A percentile compares a stretch with the other conserved stretches of the same genome.
Evolutionary conservation across 2,888 invertebrate species (phyloP).

Genomic region (Leptura quadrifasciata): DNA sequence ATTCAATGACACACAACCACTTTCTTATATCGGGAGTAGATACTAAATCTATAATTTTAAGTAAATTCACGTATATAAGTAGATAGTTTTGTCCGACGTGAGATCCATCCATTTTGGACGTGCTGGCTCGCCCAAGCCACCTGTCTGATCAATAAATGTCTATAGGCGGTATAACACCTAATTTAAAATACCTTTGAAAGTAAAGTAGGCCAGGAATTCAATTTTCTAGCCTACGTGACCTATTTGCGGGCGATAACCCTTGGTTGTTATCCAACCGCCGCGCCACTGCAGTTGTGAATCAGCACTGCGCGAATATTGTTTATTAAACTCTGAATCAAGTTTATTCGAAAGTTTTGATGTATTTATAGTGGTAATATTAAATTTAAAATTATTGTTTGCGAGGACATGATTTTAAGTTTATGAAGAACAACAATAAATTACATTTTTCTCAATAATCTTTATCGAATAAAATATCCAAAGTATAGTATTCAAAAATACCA

Average conservation of each 20-base stretch:
- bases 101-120: neutral
- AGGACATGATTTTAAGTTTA: no score
- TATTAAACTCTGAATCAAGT: neutral
- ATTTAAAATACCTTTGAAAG: conserved; percentile 45
- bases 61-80: neutral
- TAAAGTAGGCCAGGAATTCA: conserved; percentile 44
- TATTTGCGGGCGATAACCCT: conserved; percentile 31
- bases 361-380: no score
- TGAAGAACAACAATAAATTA: no score
- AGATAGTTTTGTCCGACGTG: neutral
- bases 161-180: conserved; percentile 35
- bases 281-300: conserved; percentile 16
- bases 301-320: neutral
- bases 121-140: conserved; percentile 5
- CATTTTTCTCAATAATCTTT: no score
- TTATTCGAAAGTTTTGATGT: no score
- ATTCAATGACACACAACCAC: no score
- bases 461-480: no score
- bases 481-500: no score
- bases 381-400: no score
- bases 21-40: neutral
- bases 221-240: conserved; percentile 41
- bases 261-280: conserved; percentile 4
- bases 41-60: neutral
- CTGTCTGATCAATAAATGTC: conserved; percentile 47